Base-by-base conservation (phyloP, 2,113 vertebrate genomes). In the Phalacrocorax brasilianus region DNA sequence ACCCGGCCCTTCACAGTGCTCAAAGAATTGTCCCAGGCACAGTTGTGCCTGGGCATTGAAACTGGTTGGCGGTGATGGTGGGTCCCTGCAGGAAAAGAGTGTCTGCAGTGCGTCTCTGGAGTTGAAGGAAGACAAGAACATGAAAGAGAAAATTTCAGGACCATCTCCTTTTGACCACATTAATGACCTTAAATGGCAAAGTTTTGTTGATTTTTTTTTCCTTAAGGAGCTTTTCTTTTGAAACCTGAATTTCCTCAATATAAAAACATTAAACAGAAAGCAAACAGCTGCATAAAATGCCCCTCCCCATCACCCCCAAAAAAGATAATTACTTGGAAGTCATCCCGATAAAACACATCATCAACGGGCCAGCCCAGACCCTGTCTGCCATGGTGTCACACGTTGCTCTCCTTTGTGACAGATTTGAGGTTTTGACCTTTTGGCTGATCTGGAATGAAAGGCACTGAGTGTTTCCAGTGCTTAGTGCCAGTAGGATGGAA, bases 251-350 rank as follows among this genome's bases (percentile, higher is more conserved):
- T 90, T 88, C 86, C 71, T 68, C 40, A 4, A 30, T 27, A 33
- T 62, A 44, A 85, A 72, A 82, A 4, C 38, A 22, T 50, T 21
- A 22, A 30, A 16, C 19, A 67, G 76, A 49, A 73, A 59, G 45
- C 63, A 70, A 75, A 47, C 23, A 47, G 44, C 35, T 56, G 23
- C 11, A 45, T 14, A 24, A 55, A 68, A 28, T 6, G 14, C 11
- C 7, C 7, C 19, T 8, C 30, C 3, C 7, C 27, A 3, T 8
- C 15, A 7, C 11, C 11, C 11, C 3, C 7, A 3, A 3, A 17
- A 65, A 11, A 33, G 21, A 38, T 10, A 20, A 27, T 32, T 30
- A 27, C 44, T 40, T 40, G n/a, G 45, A 80, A 53, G 26, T 38
- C 47, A 55, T 27, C 53, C 30, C 47, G 27, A 3, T 8, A 23